Evolutionary conservation across 1,140 invertebrate genomes (phyloP), one percentile per base, ranked within the genome.

Genomic region (Magallana angulata): DNA sequence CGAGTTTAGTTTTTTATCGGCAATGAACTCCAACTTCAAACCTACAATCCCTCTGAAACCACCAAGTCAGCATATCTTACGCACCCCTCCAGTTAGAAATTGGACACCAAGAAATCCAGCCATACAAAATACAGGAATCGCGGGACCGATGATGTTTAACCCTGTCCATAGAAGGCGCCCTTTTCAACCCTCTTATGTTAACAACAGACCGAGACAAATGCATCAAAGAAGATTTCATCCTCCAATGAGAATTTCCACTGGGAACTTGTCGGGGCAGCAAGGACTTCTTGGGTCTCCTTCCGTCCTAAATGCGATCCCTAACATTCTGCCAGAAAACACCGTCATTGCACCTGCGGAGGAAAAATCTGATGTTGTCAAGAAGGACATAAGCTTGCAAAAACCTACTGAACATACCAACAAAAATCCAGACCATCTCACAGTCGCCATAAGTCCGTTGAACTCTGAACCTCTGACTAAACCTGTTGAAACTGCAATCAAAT

Each of bases 1-100:
- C 9, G 24, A 76, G 24, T 76, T 76, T 30, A 76, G 68, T 30
- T 76, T 76, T 76, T 11, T 76, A 12, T 76, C 68, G 12, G 68
- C 68, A 76, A 76, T 76, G 18, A 76, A 24, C 68, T 30, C 18
- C 68, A 36, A 76, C 24, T 76, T 76, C 68, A 18, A 76, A 76
- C 11, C 18, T 30, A 76, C 18, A 76, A 9, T 12, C 1, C 18
- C 24, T 24, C 4, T 76, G 5, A 76, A 76, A 11, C 18, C 18
- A 48, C 24, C 68, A 12, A 18, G 3, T 30, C 68, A 76, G 30
- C 24, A 76, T 24, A 30, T 76, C 36, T 18, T 30, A 36, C 9
- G 24, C 8, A 1, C 24, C 12, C 68, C 24, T 30, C 68, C 68
- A 12, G 9, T 12, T 2, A 36, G 68, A 24, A 76, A 76, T 12